Evolutionary conservation across 2,888 invertebrate genomes (phyloP), one percentile per base, ranked within the genome.

Genomic region (Platynereis dumerilii): DNA sequence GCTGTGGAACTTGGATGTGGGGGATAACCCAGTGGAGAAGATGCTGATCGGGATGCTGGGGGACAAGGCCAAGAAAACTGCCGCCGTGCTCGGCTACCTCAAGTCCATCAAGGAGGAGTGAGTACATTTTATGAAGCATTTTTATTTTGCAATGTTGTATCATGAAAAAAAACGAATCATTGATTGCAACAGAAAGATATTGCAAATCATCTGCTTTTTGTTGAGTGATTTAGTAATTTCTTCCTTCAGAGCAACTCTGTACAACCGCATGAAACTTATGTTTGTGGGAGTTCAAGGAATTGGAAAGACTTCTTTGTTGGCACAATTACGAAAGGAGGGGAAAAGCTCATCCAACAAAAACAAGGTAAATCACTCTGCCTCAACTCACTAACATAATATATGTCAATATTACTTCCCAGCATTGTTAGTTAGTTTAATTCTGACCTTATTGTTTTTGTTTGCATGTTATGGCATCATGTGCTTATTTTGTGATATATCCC

Each of bases 1-100:
- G n/a, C 87, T 99, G 45, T 98, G 98, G 97, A 97, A 96, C 85
- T 86, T 99, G 45, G 95, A 94, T 84, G 92, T 96, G 1, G 89
- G 91, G 53, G 94, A 94, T 1, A 98, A 98, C 79, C 80, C 80
- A 22, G 73, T 82, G 22, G 78, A 80, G 64, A 79, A 79, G 15
- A 75, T 76, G 24, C 76, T 84, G 26, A 78, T 78, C 58, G 80
- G 79, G 52, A 69, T 83, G 52, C 74, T 97, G 67, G 91, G 92
- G 58, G 80, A 92, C 66, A 96, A 96, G 76, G 91, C 93, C 74
- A 95, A 94, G 86, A 95, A 95, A 86, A 96, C 97, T 0, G 93
- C 94, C 89, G 97, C 98, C 81, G 85, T 89, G 27, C 91, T 98
- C 56, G 93, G 92, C 0, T 98, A 97, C 82, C 87, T 99, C 22